Evolutionary conservation across 2,113 vertebrate genomes (phyloP), one percentile per base, ranked within the genome.

Genomic region (Xenopus borealis): DNA sequence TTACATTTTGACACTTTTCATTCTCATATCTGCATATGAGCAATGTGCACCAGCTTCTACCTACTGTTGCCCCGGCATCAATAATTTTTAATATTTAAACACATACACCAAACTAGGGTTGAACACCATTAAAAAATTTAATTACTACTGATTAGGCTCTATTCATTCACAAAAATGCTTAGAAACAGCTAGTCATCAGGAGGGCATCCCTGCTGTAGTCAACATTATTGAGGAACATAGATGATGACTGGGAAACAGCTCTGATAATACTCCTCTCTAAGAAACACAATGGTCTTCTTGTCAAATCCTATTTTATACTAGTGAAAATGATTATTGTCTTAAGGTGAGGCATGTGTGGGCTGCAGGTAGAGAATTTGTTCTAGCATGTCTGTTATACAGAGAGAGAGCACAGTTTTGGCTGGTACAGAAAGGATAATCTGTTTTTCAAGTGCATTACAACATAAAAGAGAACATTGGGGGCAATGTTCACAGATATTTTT

Each of bases 241-340:
- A 14, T 9, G 1, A 61, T 23, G 20, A 11, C 12, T 61, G 12
- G n/a, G 8, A 14, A 19, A 61, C 4, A 19, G 20, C 20, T 12
- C 3, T 23, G 20, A 23, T 61, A 20, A 61, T 11, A 10, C 4
- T 12, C 58, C 58, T 23, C 58, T 23, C 58, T 61, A 16, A 18
- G n/a, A 40, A 59, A 69, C 44, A 69, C 66, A 69, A 45, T 45
- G n/a, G 67, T 55, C 44, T 55, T 63, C 47, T 30, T 55, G 47
- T 76, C 46, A 12, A n/a, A 67, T 61, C 50, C 53, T 10, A 50
- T 62, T 10, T 30, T 16, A 61, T 66, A 17, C 20, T 47, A 81
- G 30, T 75, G 80, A 78, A 85, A 81, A 82, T 81, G 66, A 83
- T 75, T 83, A 82, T 85, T 87, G 82, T 85, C 76, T 83, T 74